Evolutionary conservation across 2,113 vertebrate genomes (phyloP).

Genomic region (Nothocercus julius): DNA sequence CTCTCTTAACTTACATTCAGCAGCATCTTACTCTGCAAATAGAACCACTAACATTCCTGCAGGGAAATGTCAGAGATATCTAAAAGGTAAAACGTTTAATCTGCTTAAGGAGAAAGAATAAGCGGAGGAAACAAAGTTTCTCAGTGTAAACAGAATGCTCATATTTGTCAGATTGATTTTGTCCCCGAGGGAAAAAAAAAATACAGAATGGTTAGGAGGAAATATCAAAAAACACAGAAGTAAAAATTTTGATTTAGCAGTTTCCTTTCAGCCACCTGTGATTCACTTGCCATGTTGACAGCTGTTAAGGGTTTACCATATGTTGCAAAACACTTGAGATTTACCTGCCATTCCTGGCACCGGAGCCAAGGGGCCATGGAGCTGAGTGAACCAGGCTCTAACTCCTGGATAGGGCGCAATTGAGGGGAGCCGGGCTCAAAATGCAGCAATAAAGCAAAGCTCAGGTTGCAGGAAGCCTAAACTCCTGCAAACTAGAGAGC

Average conservation of each 20-base stretch:
- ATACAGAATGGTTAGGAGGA: background rate
- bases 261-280: background rate
- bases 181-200: background rate
- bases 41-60: slow-evolving; percentile 23
- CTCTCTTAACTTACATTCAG: slow-evolving; percentile 5
- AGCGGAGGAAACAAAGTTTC: slow-evolving; percentile 11
- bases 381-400: background rate
- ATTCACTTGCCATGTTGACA: background rate
- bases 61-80: slow-evolving; percentile 1
- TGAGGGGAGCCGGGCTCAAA: background rate
- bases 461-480: background rate
- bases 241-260: background rate
- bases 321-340: background rate
- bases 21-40: background rate
- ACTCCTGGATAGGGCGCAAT: background rate
- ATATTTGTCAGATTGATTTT: slow-evolving; percentile 14
- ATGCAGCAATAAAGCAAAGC: background rate
- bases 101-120: slow-evolving; percentile 24
- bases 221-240: background rate
- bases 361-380: background rate
- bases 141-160: background rate
- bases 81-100: slow-evolving; percentile 5
- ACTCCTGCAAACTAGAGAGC: background rate
- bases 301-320: background rate
- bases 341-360: background rate